Evolutionary conservation across 1,140 invertebrate species (phyloP), one percentile per base, ranked within the genome.

Genomic region (Neotoxoptera formosana): DNA sequence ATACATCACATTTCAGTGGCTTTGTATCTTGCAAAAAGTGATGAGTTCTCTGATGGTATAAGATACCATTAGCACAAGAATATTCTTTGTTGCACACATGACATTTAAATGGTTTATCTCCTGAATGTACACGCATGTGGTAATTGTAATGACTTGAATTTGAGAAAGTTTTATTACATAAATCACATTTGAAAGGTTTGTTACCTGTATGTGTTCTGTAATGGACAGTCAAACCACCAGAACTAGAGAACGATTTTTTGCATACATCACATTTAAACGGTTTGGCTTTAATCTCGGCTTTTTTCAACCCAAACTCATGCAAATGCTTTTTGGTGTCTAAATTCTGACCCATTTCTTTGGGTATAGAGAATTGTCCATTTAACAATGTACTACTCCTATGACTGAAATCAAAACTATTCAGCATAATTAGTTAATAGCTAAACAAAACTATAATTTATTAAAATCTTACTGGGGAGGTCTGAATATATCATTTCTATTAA

Each of bases 201-300:
- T 97, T 97, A n/a, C 96, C 96, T n/a, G 96, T 96, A 94, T 97
- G 97, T 84, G 96, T 96, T 9, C 96, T 95, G 94, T 97, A 96
- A 94, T 97, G 97, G 30, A 93, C 91, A 34, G 86, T 93, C 51
- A 94, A 93, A 53, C 91, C 84, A 48, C 91, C 91, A 76, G 93
- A 93, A 48, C 60, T 93, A 20, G 93, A 86, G 51, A 94, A 93
- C 9, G 51, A 81, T 53, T 93, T 94, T 47, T 94, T 91, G 81
- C 93, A 94, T 7, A 93, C 91, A 67, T 83, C 84, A 53, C 93
- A 94, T 56, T 93, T 93, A 81, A 94, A 94, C 1, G 90, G 89
- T 51, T 94, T 91, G 30, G 93, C 23, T 92, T 94, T 93, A 7
- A 25, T 34, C n/a, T 93, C 93, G 0, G 48, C 20, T 93, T 93